Evolutionary conservation across 2,797 vertebrate species (phyloP), one percentile per base, ranked within the genome.

Genomic region (Otus scops): DNA sequence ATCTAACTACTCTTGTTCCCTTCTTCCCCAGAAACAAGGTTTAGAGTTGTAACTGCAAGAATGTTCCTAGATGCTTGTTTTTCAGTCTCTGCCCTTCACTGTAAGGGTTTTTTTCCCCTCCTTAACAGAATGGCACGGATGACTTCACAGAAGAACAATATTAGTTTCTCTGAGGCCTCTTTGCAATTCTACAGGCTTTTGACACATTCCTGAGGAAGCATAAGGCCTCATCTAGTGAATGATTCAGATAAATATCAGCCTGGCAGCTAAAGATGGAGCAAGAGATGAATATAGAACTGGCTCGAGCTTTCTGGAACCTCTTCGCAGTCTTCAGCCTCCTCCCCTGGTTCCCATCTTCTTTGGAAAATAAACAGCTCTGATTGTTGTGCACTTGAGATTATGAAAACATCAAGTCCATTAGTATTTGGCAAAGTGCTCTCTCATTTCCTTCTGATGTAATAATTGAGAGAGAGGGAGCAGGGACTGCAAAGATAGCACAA

Each of bases 381-480:
- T 95, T 96, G 95, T 96, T 95, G 94, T 89, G 92, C 94, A 93
- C 96, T 97, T 93, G 92, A 96, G 94, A 96, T 93, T 97, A 96
- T 82, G 90, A 96, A 97, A 93, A 96, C 95, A 95, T 94, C 95
- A 91, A 88, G 91, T 97, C 97, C 97, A 96, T 97, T 96, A 95
- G 93, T 88, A 92, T 95, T 94, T 95, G 95, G 95, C 91, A 96
- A 89, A 95, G 95, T 89, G 95, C 92, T 97, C 90, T 93, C 89
- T 94, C 89, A 92, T 97, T 97, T 93, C 79, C 69, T 95, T 96
- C 90, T 92, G 91, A 96, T 93, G 94, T 92, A 95, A 85, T 92
- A 75, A 93, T 86, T 91, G 93, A 92, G 87, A 92, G 93, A 53
- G 86, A 64, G 95, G 86, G 91, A 95, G 84, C 43, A 1, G 89